Base-by-base conservation (phyloP, 2,113 vertebrate genomes). In the Calyptommatus sinebrachiatus region DNA sequence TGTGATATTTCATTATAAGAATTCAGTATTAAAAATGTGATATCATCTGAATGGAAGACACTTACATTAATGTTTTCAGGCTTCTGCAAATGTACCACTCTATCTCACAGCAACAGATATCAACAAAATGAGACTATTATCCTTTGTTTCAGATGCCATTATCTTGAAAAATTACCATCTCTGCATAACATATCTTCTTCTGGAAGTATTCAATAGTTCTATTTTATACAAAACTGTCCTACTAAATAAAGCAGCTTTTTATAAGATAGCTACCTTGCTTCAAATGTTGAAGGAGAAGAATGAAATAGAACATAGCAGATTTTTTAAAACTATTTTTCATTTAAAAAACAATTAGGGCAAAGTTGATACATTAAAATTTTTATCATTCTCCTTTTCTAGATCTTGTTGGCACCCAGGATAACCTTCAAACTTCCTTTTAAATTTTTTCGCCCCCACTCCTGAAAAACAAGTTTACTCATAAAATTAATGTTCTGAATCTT, bases 91-190 rank as follows among this genome's bases (percentile, higher is more conserved):
- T 7, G 77, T 72, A 71, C 57, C 70, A 78, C 78, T 62, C 66
- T 82, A 41, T 81, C 88, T 84, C 81, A 18, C 86, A 78, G 72
- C 41, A 78, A 60, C 0, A 0, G 84, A 78, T 83, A 67, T 69
- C 74, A 79, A 81, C 84, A 89, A 69, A 29, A 73, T 66, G 69
- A 85, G 86, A 84, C 31, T 72, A 85, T 90, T 92, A 87, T 84
- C 62, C 31, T 76, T 66, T 79, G 88, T 84, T 90, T 91, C 81
- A 21, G 8, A 83, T 82, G 68, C 57, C 28, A 75, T 84, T 91
- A 81, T 90, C 78, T 88, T 72, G 80, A 78, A 72, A 85, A 82
- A 83, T 76, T 83, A 77, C 83, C 85, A 91, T 45, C 50, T 48
- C 35, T 61, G 24, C 85, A 68, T 87, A 88, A 63, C 73, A 75